A percentile compares a stretch with the other conserved stretches of the same genome.
Evolutionary conservation across 2,113 vertebrate species (phyloP).

Genomic region (Salminus brasiliensis): DNA sequence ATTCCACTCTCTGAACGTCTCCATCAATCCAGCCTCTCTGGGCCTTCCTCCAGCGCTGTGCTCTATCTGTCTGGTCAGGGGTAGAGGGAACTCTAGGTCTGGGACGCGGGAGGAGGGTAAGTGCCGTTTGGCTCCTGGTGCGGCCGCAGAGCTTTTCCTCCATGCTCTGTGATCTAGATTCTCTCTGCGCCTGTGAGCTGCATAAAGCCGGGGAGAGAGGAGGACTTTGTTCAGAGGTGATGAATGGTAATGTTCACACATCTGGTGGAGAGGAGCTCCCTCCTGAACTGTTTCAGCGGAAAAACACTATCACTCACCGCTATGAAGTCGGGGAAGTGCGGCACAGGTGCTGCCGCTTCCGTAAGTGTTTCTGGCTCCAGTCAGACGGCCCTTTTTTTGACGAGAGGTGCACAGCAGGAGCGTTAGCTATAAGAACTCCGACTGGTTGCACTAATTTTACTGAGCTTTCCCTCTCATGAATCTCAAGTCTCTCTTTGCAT

Average conservation of each 20-base stretch:
- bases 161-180: slow-evolving; percentile 41
- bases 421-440: background rate
- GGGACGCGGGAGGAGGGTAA: slow-evolving; percentile 44
- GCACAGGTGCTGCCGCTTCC: slow-evolving; percentile 48
- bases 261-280: slow-evolving; percentile 34
- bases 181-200: slow-evolving; percentile 28
- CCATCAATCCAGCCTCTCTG: slow-evolving; percentile 43
- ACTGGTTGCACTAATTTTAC: background rate
- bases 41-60: slow-evolving; percentile 24
- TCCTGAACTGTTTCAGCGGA: slow-evolving; percentile 43
- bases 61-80: slow-evolving; percentile 5
- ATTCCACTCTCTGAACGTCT: slow-evolving; percentile 53
- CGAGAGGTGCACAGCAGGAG: slow-evolving; percentile 2
- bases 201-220: background rate
- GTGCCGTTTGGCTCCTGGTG: slow-evolving; percentile 45
- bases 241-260: slow-evolving; percentile 44
- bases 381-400: slow-evolving; percentile 1
- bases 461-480: background rate
- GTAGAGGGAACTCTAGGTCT: slow-evolving; percentile 14
- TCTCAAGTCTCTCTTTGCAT: background rate
- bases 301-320: slow-evolving; percentile 50
- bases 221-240: slow-evolving; percentile 28
- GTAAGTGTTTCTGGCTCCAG: slow-evolving; percentile 26
- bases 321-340: slow-evolving; percentile 22
- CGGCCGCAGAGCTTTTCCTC: slow-evolving; percentile 22